Conservation (phyloP, 23 tunicate genomes). For the Oikopleura vanhoeffeni region DNA sequence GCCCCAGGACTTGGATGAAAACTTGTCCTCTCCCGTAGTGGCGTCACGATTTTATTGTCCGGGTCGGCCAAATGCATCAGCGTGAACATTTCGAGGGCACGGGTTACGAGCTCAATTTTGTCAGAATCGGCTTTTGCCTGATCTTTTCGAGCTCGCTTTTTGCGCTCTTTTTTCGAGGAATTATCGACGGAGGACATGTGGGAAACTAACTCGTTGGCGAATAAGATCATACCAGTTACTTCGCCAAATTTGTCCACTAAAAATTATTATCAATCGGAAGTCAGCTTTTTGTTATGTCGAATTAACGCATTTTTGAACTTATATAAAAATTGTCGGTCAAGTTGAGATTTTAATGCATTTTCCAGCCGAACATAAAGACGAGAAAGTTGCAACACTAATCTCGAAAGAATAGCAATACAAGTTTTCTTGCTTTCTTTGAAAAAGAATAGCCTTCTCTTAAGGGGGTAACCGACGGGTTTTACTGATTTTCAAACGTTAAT, state of each 20-base stretch:
- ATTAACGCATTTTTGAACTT: no score
- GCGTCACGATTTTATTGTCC: background rate
- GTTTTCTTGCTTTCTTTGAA: no score
- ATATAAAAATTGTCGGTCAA: no score
- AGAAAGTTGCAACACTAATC: no score
- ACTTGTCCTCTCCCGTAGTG: background rate
- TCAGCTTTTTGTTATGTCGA: no score
- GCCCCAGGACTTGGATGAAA: background rate
- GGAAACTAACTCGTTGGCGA: background rate
- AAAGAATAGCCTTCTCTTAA: no score
- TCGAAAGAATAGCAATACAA: no score
- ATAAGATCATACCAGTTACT: background rate
- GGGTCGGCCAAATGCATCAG: background rate
- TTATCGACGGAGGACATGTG: background rate
- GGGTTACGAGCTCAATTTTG: background rate
- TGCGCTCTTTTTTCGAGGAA: background rate
- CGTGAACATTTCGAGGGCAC: background rate
- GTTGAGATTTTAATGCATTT: no score
- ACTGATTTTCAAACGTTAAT: no score
- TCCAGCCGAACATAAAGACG: no score
- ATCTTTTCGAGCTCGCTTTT: background rate
- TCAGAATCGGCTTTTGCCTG: background rate
- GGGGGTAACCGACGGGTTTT: no score
- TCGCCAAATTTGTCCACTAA: background rate
- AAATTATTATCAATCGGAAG: no score